Evolutionary conservation across 2,113 vertebrate species (phyloP).

Genomic region (Salminus brasiliensis): DNA sequence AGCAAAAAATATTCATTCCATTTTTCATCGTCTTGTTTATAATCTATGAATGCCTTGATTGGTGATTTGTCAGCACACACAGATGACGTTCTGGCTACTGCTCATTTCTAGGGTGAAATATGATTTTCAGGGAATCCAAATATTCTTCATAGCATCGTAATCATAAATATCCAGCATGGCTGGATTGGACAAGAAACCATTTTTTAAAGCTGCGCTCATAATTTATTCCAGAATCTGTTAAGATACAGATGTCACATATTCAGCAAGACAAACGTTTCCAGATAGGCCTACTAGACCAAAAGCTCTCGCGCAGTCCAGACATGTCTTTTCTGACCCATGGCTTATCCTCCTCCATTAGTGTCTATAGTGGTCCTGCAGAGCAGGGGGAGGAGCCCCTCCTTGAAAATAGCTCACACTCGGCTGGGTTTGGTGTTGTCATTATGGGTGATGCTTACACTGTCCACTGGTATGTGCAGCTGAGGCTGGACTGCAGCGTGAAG

Average conservation of each 20-base stretch:
- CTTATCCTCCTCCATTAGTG: slow-evolving; percentile 7
- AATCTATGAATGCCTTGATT: not conserved
- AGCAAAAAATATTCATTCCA: not conserved
- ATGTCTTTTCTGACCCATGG: not conserved
- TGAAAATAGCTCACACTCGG: not conserved
- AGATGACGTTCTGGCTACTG: not conserved
- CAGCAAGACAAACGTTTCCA: slow-evolving; percentile 1
- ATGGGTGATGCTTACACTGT: not conserved
- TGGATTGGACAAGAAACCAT: not conserved
- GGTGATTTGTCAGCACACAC: not conserved
- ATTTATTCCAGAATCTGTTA: slow-evolving; percentile 8
- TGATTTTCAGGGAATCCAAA: not conserved
- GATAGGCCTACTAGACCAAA: slow-evolving; percentile 2
- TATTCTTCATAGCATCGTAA: slow-evolving; percentile 2
- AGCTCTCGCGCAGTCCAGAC: slow-evolving; percentile 2
- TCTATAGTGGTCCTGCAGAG: slow-evolving; percentile 15
- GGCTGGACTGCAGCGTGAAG: not conserved
- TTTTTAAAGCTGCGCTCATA: not conserved
- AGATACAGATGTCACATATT: not conserved
- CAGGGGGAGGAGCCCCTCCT: not conserved
- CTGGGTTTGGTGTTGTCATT: not conserved
- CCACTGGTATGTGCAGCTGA: not conserved
- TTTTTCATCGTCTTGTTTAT: not conserved
- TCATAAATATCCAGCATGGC: not conserved
- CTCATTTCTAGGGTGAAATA: not conserved